phyloP scores from a whole-genome alignment of 2,888 invertebrate species.

The Scaptomyza polygonia region DNA sequence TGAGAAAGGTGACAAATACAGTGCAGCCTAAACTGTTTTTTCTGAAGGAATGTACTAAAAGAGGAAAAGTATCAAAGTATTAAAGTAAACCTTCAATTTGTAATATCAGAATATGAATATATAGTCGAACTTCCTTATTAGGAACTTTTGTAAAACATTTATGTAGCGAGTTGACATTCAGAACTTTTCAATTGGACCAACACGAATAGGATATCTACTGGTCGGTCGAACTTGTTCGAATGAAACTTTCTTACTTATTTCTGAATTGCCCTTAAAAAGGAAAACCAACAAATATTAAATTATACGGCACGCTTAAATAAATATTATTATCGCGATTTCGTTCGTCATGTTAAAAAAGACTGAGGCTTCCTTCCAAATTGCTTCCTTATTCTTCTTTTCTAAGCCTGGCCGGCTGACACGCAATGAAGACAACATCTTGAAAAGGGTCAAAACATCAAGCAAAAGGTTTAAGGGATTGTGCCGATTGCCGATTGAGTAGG shows the following conservation, averaged over 20 bases:
- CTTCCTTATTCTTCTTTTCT: slow-evolving; percentile 63
- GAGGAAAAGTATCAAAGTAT: no score
- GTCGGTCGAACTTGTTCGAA: background rate
- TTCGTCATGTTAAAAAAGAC: slow-evolving; percentile 48
- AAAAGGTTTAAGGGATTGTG: slow-evolving; percentile 61
- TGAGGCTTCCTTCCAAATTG: slow-evolving; percentile 34
- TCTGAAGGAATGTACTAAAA: no score
- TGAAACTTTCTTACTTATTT: background rate
- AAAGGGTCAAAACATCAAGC: slow-evolving; percentile 80
- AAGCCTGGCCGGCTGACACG: slow-evolving; percentile 54
- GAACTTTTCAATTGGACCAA: no score
- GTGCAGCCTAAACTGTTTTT: background rate
- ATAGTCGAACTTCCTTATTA: no score
- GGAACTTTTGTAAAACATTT: no score
- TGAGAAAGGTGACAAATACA: slow-evolving; percentile 22
- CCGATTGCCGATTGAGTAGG: slow-evolving; percentile 34
- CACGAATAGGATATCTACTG: background rate
- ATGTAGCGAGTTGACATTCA: no score
- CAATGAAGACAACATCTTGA: slow-evolving; percentile 79
- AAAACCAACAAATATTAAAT: slow-evolving; percentile 51
- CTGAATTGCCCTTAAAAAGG: slow-evolving; percentile 22
- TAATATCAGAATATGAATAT: no score
- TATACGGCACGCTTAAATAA: slow-evolving; percentile 64
- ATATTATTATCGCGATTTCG: slow-evolving; percentile 72
- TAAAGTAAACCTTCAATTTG: no score